Evolutionary conservation across 2,113 vertebrate genomes (phyloP).

Genomic region (Stomatorhinus ivindoensis): DNA sequence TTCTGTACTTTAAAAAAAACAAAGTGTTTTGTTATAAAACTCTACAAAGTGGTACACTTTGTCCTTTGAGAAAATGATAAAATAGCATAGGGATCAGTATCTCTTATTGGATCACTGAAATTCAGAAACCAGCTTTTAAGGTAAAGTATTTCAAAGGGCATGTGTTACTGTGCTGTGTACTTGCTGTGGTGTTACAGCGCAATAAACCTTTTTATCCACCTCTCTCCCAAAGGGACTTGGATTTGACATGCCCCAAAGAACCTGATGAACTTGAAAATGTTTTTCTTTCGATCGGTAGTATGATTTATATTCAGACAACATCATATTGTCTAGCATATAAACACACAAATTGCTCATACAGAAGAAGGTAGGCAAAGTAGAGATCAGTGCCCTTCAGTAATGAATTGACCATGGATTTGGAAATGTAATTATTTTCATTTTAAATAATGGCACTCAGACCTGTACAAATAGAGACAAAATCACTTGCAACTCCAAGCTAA

Average conservation of each 20-base stretch:
- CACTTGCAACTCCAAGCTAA: constrained; percentile 6
- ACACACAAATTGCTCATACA: not conserved
- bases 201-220: constrained; percentile 12
- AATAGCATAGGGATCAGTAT: not conserved
- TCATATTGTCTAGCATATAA: not conserved
- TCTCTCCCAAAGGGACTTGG: not conserved
- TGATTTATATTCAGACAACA: not conserved
- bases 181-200: not conserved
- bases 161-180: not conserved
- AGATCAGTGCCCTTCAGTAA: not conserved
- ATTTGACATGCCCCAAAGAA: constrained; percentile 3
- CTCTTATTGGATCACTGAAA: constrained; percentile 1
- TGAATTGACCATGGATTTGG: not conserved
- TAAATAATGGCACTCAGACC: constrained; percentile 22
- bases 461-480: constrained; percentile 52
- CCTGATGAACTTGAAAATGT: constrained; percentile 9
- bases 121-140: constrained; percentile 3
- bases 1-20: not conserved
- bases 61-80: not conserved
- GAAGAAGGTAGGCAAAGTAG: not conserved
- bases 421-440: not conserved
- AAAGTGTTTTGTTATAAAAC: not conserved
- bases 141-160: not conserved
- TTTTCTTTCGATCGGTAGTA: not conserved
- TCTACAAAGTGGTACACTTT: not conserved